Conservation (phyloP, 2,888 invertebrate species). For the Lithosia quadra region DNA sequence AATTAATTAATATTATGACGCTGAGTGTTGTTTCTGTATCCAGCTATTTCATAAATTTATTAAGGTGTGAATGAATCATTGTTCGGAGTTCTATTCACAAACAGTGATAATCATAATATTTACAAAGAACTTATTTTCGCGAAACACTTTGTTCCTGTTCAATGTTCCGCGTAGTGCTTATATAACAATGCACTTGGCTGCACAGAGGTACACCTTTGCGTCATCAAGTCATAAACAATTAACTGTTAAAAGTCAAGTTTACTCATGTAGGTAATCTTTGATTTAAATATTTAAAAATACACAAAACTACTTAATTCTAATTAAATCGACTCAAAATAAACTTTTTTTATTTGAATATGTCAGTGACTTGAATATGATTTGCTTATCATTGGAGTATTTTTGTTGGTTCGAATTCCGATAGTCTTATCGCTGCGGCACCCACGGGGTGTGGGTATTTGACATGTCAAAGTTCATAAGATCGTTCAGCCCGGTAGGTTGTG, state of each 20-base stretch:
- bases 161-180: conserved; percentile 27
- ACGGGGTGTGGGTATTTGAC: conserved; percentile 10
- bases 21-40: conserved; percentile 45
- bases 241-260: not conserved
- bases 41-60: conserved; percentile 48
- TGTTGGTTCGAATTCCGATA: conserved; percentile 26
- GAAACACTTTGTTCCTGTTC: conserved; percentile 33
- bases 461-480: conserved; percentile 40
- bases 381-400: conserved; percentile 37
- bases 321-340: conserved; percentile 7
- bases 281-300: not conserved
- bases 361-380: conserved; percentile 17
- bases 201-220: conserved; percentile 25
- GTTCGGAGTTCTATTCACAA: conserved; percentile 57
- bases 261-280: too few relatives aligned
- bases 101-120: conserved; percentile 53
- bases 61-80: conserved; percentile 56
- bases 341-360: conserved; percentile 23
- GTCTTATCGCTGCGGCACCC: conserved; percentile 10
- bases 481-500: conserved; percentile 31
- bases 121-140: conserved; percentile 39
- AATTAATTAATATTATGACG: not conserved
- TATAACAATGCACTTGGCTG: conserved; percentile 44
- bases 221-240: conserved; percentile 36
- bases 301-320: not conserved